phyloP scores from a whole-genome alignment of 2,113 vertebrate species.

The Perognathus longimembris region DNA sequence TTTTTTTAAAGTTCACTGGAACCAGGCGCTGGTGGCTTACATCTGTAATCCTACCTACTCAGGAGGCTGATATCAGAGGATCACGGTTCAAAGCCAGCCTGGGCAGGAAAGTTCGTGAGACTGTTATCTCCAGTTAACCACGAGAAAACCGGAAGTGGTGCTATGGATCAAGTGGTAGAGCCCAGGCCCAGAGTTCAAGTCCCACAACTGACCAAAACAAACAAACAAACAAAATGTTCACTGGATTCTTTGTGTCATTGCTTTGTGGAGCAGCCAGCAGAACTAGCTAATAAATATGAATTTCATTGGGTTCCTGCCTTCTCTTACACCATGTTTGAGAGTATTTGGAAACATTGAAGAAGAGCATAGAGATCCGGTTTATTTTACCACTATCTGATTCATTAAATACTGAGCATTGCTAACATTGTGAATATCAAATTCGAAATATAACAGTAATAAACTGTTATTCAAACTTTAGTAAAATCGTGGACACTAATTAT shows the following conservation, averaged over 20 bases:
- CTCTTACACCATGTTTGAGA: background rate
- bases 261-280: background rate
- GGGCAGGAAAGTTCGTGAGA: too few relatives aligned
- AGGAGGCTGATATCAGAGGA: too few relatives aligned
- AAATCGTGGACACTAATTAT: background rate
- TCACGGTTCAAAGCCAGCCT: too few relatives aligned
- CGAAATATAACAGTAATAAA: background rate
- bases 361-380: background rate
- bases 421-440: background rate
- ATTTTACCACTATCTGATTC: background rate
- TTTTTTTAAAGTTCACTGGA: too few relatives aligned
- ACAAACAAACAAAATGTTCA: background rate
- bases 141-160: too few relatives aligned
- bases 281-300: background rate
- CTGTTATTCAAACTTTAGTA: conserved; percentile 20
- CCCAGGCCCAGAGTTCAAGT: too few relatives aligned
- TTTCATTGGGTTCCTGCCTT: background rate
- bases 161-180: too few relatives aligned
- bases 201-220: too few relatives aligned
- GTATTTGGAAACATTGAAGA: background rate
- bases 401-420: conserved; percentile 1
- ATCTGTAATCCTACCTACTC: too few relatives aligned
- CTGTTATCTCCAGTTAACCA: too few relatives aligned
- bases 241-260: background rate
- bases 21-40: too few relatives aligned